These are phyloP conservation scores for Cylindroiulus punctatus DNA, from an alignment of 2,888 invertebrate species.

Conservation along the genomic window DNA sequence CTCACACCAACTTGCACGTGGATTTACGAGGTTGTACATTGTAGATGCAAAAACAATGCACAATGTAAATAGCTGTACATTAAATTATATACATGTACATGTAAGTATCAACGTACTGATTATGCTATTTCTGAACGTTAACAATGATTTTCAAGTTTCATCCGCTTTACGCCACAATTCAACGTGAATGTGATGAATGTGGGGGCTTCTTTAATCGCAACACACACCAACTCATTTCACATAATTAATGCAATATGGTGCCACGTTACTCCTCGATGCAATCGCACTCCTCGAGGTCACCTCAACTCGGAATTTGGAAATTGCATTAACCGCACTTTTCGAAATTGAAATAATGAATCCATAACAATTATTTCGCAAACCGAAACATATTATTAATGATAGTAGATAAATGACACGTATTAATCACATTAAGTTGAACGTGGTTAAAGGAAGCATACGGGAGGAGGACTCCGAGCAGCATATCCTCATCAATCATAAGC, in stretches of 20 bases:
- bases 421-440: background rate
- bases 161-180: background rate
- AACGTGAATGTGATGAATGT: background rate
- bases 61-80: too few species aligned
- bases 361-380: slow-evolving; percentile 7
- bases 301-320: background rate
- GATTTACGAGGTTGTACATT: too few species aligned
- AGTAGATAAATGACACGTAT: slow-evolving; percentile 5
- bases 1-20: too few species aligned
- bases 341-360: slow-evolving; percentile 18
- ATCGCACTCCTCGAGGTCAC: background rate
- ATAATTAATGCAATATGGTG: slow-evolving; percentile 18
- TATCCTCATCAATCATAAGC: slow-evolving; percentile 9
- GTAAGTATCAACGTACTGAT: background rate
- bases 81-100: too few species aligned
- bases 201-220: background rate
- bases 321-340: slow-evolving; percentile 8
- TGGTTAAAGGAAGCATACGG: slow-evolving; percentile 2
- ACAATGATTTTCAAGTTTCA: background rate
- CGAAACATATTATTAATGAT: slow-evolving; percentile 18
- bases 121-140: background rate
- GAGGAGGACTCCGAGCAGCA: background rate
- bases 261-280: background rate
- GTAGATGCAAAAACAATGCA: too few species aligned
- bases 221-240: background rate